These are phyloP conservation scores for Drosophila dunni DNA, from an alignment of 1,140 invertebrate genomes.

Conservation along the genomic window DNA sequence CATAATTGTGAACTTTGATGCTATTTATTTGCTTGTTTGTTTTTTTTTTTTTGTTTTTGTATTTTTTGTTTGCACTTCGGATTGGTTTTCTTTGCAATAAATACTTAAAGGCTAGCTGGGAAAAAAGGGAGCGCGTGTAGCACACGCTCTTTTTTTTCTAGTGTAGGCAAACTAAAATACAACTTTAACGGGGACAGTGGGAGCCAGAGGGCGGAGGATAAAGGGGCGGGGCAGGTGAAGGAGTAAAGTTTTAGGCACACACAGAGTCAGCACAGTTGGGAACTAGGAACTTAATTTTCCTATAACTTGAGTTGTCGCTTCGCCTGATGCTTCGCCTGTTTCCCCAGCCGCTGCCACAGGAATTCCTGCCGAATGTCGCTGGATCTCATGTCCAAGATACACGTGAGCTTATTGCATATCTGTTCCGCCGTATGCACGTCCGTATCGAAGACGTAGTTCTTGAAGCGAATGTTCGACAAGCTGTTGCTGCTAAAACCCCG, in stretches of 20 bases:
- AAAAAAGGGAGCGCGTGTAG: constrained; percentile 60
- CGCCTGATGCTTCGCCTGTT: constrained; percentile 85
- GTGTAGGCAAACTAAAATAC: constrained; percentile 77
- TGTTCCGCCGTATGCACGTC: constrained; percentile 90
- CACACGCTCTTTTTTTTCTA: constrained; percentile 67
- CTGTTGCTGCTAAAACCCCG: too few relatives aligned
- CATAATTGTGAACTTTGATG: constrained; percentile 58
- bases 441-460: constrained; percentile 94
- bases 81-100: constrained; percentile 71
- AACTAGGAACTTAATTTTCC: constrained; percentile 74
- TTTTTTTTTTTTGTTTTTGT: too few relatives aligned
- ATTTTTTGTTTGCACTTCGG: constrained; percentile 36
- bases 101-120: constrained; percentile 68
- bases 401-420: constrained; percentile 94
- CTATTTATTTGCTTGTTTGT: constrained; percentile 24
- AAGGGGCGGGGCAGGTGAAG: neutral
- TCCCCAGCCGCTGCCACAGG: constrained; percentile 87
- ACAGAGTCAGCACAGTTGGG: constrained; percentile 48
- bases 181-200: constrained; percentile 46
- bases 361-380: constrained; percentile 92
- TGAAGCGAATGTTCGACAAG: constrained; percentile 86
- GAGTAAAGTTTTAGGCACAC: neutral
- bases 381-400: constrained; percentile 92
- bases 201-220: constrained; percentile 8
- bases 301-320: constrained; percentile 82